Base-by-base conservation (phyloP, 2,113 vertebrate genomes). In the Oncorhynchus mykiss region DNA sequence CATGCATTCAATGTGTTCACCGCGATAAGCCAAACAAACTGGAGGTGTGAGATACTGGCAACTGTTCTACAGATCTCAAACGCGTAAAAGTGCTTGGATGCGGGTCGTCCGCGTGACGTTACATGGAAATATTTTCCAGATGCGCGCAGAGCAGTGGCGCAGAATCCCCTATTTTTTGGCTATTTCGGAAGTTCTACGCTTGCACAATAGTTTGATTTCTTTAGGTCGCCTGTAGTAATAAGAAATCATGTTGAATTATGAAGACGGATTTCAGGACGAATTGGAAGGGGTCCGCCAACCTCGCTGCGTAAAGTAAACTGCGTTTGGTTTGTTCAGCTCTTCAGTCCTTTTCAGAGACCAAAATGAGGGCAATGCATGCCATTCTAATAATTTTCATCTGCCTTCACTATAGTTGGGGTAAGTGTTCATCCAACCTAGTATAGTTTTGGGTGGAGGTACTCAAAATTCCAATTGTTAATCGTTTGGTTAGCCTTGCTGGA, bases 61-160 rank as follows among this genome's bases (percentile, higher is more conserved):
- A 68, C 16, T 5, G 14, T 54, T 54, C 51, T 54, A 18, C 51
- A 16, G 67, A 65, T 51, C 59, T 12, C 64, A 71, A 11, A 27
- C 31, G 27, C 45, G 20, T 8, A 54, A 84, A 81, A 31, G 45
- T 78, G 75, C 0, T 71, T 83, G 78, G 84, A 77, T 78, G 74
- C 67, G 76, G 78, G 73, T 83, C 18, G 70, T 88, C 74, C 81
- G 85, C 85, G 81, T 89, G 81, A 88, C 90, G 89, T 84, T 81
- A 76, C 1, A 54, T 54, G 69, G 73, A 91, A 92, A 92, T 92
- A 82, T 83, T 87, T 93, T 92, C 92, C 93, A 94, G 86, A 88
- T 93, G 93, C 76, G 84, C 78, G 79, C 62, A 27, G 25, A 65
- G 62, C 9, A 45, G 39, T 27, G 22, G 62, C 24, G 22, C 14